These are phyloP conservation scores for Lithophane leautieri DNA, from an alignment of 2,888 invertebrate genomes.

Conservation along the genomic window DNA sequence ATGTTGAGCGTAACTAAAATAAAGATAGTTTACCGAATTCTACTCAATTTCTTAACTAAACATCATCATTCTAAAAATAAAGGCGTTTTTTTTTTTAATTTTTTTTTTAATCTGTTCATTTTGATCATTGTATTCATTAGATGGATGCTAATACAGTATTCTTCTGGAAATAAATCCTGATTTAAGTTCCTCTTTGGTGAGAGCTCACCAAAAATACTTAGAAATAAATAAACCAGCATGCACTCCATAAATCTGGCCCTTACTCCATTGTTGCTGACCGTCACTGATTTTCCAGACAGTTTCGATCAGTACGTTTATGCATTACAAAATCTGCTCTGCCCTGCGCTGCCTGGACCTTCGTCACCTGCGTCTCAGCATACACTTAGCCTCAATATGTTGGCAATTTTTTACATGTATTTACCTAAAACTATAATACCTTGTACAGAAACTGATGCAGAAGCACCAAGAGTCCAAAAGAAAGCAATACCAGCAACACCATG, in stretches of 20 bases:
- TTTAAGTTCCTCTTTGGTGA: neutral
- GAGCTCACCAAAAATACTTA: neutral
- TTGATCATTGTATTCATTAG: neutral
- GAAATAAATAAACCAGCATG: neutral
- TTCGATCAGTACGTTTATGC: too few relatives aligned
- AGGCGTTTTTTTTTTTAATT: too few relatives aligned
- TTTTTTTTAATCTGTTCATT: too few relatives aligned
- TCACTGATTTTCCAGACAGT: constrained; percentile 6
- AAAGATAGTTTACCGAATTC: constrained; percentile 5
- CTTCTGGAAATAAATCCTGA: neutral
- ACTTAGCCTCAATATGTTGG: neutral
- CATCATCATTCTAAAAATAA: neutral
- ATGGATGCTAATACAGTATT: neutral
- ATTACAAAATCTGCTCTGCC: too few relatives aligned
- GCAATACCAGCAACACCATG: neutral
- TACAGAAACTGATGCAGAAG: neutral
- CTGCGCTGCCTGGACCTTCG: too few relatives aligned
- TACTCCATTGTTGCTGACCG: neutral
- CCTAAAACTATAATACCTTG: constrained; percentile 4
- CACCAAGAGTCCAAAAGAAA: neutral
- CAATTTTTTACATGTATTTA: neutral
- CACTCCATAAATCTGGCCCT: neutral
- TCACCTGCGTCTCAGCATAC: too few relatives aligned
- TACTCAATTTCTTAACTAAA: neutral
- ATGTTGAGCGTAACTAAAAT: neutral